A percentile compares a stretch with the other conserved stretches of the same genome.
Conservation (phyloP, 2,888 invertebrate genomes). For the Apodemia hepburni region DNA sequence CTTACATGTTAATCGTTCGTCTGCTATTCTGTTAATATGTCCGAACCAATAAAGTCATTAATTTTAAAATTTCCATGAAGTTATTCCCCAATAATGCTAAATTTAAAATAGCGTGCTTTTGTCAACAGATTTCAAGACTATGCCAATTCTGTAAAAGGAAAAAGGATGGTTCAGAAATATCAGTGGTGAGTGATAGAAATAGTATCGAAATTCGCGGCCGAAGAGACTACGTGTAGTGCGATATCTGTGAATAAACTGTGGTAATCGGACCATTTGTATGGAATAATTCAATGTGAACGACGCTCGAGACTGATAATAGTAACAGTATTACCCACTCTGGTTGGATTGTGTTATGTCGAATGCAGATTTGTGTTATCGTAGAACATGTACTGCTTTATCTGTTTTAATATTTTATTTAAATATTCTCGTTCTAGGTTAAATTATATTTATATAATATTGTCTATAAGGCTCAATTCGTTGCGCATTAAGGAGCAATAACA, state of each 20-base stretch:
- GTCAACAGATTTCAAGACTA: constrained; percentile 56
- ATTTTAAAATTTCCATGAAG: too few species aligned
- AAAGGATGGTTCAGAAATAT: constrained; percentile 64
- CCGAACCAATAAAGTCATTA: too few species aligned
- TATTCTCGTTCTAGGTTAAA: not conserved
- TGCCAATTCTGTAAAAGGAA: constrained; percentile 59
- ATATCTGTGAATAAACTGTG: constrained; percentile 18
- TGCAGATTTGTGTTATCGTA: constrained; percentile 17
- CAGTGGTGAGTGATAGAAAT: constrained; percentile 69
- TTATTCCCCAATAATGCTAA: not conserved
- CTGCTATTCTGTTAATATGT: too few species aligned
- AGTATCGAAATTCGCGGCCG: constrained; percentile 60
- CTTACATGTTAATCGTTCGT: too few species aligned
- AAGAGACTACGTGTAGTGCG: constrained; percentile 64
- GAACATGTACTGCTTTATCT: constrained; percentile 13
- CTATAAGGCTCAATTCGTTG: not conserved
- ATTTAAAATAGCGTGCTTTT: constrained; percentile 22
- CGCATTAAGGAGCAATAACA: not conserved
- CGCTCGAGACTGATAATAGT: constrained; percentile 63
- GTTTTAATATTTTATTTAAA: constrained; percentile 9
- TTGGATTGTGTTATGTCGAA: constrained; percentile 34
- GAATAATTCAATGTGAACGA: constrained; percentile 30
- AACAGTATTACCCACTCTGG: constrained; percentile 60
- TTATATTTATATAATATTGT: not conserved
- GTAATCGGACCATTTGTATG: constrained; percentile 27